Conservation (phyloP, 2,113 vertebrate genomes). For the Eira barbara region DNA sequence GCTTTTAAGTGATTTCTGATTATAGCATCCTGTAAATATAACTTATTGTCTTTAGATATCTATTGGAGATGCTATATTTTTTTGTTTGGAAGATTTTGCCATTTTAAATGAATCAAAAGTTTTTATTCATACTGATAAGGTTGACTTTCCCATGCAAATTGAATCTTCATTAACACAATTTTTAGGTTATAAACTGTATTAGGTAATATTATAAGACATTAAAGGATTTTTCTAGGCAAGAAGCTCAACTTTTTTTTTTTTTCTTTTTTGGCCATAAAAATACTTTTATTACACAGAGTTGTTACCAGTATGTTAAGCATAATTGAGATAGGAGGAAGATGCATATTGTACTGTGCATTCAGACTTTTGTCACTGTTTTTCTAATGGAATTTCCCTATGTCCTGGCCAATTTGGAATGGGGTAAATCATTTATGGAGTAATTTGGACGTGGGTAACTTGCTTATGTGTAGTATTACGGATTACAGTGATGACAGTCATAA, state of each 20-base stretch:
- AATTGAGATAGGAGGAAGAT: background rate
- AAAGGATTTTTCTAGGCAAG: slow-evolving; percentile 65
- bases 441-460: background rate
- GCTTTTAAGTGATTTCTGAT: slow-evolving; percentile 45
- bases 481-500: background rate
- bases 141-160: slow-evolving; percentile 52
- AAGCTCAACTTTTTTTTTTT: slow-evolving; percentile 20
- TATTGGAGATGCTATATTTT: slow-evolving; percentile 65
- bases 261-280: background rate
- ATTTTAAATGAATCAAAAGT: slow-evolving; percentile 51
- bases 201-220: slow-evolving; percentile 47
- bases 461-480: slow-evolving; percentile 14
- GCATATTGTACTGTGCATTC: background rate
- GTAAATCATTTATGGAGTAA: background rate
- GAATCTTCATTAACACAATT: slow-evolving; percentile 38
- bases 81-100: slow-evolving; percentile 57
- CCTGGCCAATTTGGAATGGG: background rate
- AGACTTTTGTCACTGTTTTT: slow-evolving; percentile 6
- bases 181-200: slow-evolving; percentile 38
- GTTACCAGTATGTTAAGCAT: slow-evolving; percentile 18
- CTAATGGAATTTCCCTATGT: slow-evolving; percentile 10
- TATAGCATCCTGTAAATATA: slow-evolving; percentile 58
- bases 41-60: slow-evolving; percentile 53
- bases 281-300: background rate
- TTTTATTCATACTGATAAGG: slow-evolving; percentile 43